Percentiles rank a stretch among this genome's conserved stretches.
These are phyloP conservation scores for Drosophila limbata DNA, from an alignment of 2,888 invertebrate species.

Conservation along the genomic window DNA sequence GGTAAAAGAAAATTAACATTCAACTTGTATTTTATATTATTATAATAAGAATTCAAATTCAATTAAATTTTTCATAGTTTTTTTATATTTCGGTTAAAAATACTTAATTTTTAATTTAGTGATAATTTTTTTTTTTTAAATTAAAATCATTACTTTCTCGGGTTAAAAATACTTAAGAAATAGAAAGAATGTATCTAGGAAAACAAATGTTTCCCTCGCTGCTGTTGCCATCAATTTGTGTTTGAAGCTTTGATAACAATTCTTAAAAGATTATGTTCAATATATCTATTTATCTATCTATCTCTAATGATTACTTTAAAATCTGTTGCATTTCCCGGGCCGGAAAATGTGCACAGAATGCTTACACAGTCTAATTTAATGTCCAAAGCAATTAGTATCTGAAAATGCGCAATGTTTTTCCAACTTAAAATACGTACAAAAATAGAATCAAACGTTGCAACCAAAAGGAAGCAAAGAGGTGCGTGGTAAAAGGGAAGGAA, in stretches of 20 bases:
- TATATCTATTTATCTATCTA: neutral
- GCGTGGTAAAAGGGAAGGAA: neutral
- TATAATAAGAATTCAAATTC: neutral
- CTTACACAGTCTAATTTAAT: conserved; percentile 52
- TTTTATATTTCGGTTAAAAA: neutral
- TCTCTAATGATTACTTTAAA: neutral
- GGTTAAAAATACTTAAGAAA: neutral
- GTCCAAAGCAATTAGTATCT: conserved; percentile 56
- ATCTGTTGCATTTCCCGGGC: neutral
- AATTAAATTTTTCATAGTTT: too few relatives aligned
- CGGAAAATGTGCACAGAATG: conserved; percentile 21
- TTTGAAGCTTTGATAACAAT: neutral
- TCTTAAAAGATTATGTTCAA: neutral
- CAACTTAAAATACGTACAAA: conserved; percentile 40
- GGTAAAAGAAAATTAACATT: too few relatives aligned
- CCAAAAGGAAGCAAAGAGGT: neutral
- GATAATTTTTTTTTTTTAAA: too few relatives aligned
- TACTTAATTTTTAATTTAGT: too few relatives aligned
- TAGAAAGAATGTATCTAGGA: neutral
- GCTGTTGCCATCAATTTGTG: conserved; percentile 37
- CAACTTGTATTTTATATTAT: neutral
- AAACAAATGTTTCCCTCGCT: conserved; percentile 7
- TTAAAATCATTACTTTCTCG: neutral
- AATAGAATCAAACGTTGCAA: conserved; percentile 56
- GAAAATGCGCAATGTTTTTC: conserved; percentile 62